These are phyloP conservation scores for Eupleurogrammus muticus DNA, from an alignment of 2,797 vertebrate species.

Conservation along the genomic window DNA sequence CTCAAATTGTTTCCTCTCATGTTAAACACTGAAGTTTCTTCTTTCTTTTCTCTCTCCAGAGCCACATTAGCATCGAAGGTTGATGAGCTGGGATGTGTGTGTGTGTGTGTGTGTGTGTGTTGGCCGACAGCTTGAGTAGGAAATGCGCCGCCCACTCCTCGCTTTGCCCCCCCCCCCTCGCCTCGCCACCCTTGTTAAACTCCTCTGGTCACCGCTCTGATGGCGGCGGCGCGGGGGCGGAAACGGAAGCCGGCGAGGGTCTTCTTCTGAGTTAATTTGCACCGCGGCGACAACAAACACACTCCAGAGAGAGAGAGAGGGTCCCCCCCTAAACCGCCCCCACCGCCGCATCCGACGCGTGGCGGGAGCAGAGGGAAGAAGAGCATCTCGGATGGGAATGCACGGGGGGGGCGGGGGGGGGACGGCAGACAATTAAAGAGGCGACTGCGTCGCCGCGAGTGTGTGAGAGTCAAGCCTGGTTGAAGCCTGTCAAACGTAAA, in stretches of 20 bases:
- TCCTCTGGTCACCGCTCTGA: constrained; percentile 75
- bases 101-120: too few species aligned
- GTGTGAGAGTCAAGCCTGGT: constrained; percentile 77
- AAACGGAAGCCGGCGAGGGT: constrained; percentile 57
- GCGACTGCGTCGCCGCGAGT: constrained; percentile 73
- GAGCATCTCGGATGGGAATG: constrained; percentile 70
- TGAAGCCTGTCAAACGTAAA: constrained; percentile 81
- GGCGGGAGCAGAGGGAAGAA: constrained; percentile 46
- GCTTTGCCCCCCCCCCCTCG: constrained; percentile 63
- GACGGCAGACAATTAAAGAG: constrained; percentile 82
- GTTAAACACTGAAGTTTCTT: constrained; percentile 68
- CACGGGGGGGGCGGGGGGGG: too few species aligned
- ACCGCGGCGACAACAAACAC: constrained; percentile 73
- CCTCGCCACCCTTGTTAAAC: constrained; percentile 76
- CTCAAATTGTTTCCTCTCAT: constrained; percentile 61
- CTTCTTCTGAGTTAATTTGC: constrained; percentile 76
- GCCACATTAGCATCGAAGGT: constrained; percentile 77
- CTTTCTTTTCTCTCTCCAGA: constrained; percentile 74
- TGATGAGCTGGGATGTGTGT: constrained; percentile 81
- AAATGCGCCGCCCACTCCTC: constrained; percentile 63
- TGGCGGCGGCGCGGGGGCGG: constrained; percentile 63
- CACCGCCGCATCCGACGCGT: constrained; percentile 42
- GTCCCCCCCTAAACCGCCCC: constrained; percentile 1
- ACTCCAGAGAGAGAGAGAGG: constrained; percentile 71
- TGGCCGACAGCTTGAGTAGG: constrained; percentile 68